These are phyloP conservation scores for Chaenogobius annularis DNA, from an alignment of 2,113 vertebrate genomes.

Conservation along the genomic window DNA sequence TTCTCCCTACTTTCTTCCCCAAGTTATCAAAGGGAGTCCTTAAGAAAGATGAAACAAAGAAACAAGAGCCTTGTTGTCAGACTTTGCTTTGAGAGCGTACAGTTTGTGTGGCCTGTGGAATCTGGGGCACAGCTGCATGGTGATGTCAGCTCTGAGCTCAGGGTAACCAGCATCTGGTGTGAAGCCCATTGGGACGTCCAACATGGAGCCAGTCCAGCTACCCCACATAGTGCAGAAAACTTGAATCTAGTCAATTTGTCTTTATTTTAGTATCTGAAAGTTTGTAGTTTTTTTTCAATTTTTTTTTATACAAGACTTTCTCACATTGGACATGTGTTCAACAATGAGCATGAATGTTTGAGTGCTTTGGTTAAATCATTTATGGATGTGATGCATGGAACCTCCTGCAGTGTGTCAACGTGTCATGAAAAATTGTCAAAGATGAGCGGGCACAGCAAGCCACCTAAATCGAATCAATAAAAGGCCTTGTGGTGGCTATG, in stretches of 20 bases:
- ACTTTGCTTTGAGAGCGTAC: background rate
- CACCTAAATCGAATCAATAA: slow-evolving; percentile 27
- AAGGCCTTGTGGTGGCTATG: slow-evolving; percentile 23
- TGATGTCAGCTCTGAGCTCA: slow-evolving; percentile 66
- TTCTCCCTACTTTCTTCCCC: background rate
- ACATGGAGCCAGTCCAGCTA: background rate
- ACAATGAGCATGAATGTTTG: slow-evolving; percentile 2
- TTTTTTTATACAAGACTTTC: background rate
- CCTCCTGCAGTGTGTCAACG: background rate
- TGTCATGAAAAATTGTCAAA: background rate
- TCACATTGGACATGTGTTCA: slow-evolving; percentile 17
- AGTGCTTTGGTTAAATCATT: slow-evolving; percentile 23
- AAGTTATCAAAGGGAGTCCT: slow-evolving; percentile 14
- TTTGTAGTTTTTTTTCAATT: background rate
- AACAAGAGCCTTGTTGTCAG: background rate
- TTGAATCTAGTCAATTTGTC: background rate
- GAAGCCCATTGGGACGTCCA: slow-evolving; percentile 32
- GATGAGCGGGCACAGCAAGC: slow-evolving; percentile 22
- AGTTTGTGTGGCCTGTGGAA: slow-evolving; percentile 26
- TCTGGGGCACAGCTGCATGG: slow-evolving; percentile 59
- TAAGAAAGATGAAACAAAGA: slow-evolving; percentile 5
- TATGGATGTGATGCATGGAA: slow-evolving; percentile 22
- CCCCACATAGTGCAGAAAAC: slow-evolving; percentile 6
- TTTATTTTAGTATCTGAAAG: slow-evolving; percentile 12
- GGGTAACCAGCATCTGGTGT: slow-evolving; percentile 34